These are phyloP conservation scores for Drepanosiphum platanoidis DNA, from an alignment of 2,888 invertebrate species.

Conservation along the genomic window DNA sequence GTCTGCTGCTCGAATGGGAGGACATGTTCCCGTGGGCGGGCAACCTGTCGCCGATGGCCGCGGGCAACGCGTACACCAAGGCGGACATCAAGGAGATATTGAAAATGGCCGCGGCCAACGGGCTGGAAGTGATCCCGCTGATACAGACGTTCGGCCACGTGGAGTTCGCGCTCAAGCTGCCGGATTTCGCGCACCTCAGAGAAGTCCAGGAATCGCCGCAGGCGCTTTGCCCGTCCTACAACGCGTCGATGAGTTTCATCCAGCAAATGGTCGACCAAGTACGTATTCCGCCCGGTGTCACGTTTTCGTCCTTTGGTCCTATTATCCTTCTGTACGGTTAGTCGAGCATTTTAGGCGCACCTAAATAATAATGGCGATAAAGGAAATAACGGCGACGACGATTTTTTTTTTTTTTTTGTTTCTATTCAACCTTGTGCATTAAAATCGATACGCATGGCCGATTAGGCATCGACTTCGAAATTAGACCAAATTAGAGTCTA, in stretches of 20 bases:
- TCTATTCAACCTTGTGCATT: too few relatives aligned
- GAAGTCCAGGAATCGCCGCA: constrained; percentile 77
- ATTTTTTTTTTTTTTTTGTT: too few relatives aligned
- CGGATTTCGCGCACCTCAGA: constrained; percentile 73
- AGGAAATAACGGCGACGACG: too few relatives aligned
- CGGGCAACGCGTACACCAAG: constrained; percentile 73
- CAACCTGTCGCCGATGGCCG: constrained; percentile 70
- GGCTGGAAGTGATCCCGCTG: constrained; percentile 78
- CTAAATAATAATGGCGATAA: too few relatives aligned
- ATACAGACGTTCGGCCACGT: constrained; percentile 83
- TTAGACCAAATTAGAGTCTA: too few relatives aligned
- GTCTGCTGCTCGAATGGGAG: constrained; percentile 80
- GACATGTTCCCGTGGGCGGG: constrained; percentile 83
- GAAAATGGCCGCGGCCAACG: constrained; percentile 70
- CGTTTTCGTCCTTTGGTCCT: too few relatives aligned
- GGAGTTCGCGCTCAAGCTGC: constrained; percentile 77
- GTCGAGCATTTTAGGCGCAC: too few relatives aligned
- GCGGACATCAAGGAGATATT: constrained; percentile 70
- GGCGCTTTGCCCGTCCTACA: constrained; percentile 78
- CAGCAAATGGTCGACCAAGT: constrained; percentile 78
- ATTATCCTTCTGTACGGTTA: too few relatives aligned
- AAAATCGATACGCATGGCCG: too few relatives aligned
- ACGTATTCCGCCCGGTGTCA: too few relatives aligned
- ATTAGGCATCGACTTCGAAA: too few relatives aligned
- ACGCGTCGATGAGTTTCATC: constrained; percentile 73